Evolutionary conservation across 1,140 invertebrate species (phyloP).

Genomic region (Drosophila prosaltans): DNA sequence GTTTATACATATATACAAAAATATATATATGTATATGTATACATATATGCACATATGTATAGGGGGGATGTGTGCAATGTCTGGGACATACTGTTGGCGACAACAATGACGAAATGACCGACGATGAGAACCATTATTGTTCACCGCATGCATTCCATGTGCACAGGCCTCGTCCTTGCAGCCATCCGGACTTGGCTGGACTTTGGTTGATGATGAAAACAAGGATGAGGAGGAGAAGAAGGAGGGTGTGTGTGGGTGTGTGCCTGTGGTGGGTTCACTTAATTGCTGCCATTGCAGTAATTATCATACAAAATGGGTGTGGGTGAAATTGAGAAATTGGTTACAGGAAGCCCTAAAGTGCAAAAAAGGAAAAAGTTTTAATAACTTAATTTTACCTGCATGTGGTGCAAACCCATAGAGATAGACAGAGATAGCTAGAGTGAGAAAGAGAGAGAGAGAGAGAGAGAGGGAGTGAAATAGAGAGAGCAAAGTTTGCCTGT

Average conservation of each 20-base stretch:
- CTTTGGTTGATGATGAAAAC: too few relatives aligned
- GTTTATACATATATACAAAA: too few relatives aligned
- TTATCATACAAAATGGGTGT: slow-evolving; percentile 66
- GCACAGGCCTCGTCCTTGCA: not conserved
- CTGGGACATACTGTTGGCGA: slow-evolving; percentile 36
- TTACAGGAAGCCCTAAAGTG: slow-evolving; percentile 9
- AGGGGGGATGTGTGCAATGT: slow-evolving; percentile 22
- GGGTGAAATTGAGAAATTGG: slow-evolving; percentile 15
- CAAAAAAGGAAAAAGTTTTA: slow-evolving; percentile 50
- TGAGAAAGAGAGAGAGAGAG: not conserved
- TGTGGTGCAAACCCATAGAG: not conserved
- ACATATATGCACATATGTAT: too few relatives aligned
- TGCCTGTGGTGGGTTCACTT: slow-evolving; percentile 24
- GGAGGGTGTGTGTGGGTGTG: not conserved
- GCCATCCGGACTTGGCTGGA: too few relatives aligned
- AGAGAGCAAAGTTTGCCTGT: slow-evolving; percentile 21
- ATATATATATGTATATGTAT: too few relatives aligned
- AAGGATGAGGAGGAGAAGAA: not conserved
- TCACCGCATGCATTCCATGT: not conserved
- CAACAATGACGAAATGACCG: not conserved
- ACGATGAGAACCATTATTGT: not conserved
- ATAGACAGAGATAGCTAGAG: not conserved
- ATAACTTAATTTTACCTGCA: slow-evolving; percentile 53
- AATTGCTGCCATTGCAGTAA: slow-evolving; percentile 60
- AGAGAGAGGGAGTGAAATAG: slow-evolving; percentile 2